These are phyloP conservation scores for Charanyca ferruginea DNA, from an alignment of 2,888 invertebrate species.

Conservation along the genomic window DNA sequence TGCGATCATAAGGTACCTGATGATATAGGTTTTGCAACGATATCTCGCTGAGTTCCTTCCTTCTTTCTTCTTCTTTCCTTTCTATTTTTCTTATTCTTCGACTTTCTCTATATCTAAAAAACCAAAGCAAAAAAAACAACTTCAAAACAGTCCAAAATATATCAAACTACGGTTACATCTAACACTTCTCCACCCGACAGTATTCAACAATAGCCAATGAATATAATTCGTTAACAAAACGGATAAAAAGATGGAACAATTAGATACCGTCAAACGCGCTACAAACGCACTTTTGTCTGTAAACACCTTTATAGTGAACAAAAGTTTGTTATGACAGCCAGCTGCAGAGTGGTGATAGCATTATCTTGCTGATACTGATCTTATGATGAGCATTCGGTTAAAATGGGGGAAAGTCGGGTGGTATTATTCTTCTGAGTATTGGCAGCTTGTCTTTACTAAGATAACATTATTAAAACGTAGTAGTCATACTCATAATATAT, in stretches of 20 bases:
- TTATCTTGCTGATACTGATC: conserved; percentile 67
- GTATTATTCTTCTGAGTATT: conserved; percentile 10
- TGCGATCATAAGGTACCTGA: no score
- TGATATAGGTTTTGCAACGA: no score
- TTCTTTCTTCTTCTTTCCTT: no score
- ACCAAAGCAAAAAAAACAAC: not conserved
- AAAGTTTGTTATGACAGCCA: conserved; percentile 86
- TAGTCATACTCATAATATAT: no score
- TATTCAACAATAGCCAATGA: conserved; percentile 64
- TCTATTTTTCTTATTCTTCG: no score
- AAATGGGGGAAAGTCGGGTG: conserved; percentile 42
- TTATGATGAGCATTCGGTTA: conserved; percentile 41
- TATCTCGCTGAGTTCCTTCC: no score
- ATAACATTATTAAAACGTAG: not conserved
- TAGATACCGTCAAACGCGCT: conserved; percentile 78
- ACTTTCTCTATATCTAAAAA: not conserved
- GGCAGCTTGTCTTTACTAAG: conserved; percentile 40
- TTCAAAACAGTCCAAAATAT: not conserved
- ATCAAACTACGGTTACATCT: not conserved
- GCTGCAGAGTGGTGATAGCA: conserved; percentile 80
- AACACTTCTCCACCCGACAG: conserved; percentile 65
- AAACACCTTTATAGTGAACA: conserved; percentile 88
- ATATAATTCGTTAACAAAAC: conserved; percentile 77
- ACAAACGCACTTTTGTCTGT: conserved; percentile 78
- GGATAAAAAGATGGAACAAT: conserved; percentile 86